Conservation (phyloP, 37 sponge, comb jelly and placozoan genomes). For the Aphrocallistes beatrix region DNA sequence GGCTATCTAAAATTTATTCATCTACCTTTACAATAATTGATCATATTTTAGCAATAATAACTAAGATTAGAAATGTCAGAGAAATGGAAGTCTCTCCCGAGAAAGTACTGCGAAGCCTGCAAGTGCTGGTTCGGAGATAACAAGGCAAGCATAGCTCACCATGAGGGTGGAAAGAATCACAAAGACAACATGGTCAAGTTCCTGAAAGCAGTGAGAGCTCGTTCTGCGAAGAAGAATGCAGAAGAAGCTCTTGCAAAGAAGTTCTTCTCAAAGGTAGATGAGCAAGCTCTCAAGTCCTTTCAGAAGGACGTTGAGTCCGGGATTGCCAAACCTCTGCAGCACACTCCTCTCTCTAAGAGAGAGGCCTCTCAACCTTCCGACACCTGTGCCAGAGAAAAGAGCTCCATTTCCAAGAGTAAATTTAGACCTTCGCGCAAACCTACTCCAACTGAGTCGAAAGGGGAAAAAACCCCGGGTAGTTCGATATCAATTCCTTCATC, state of each 20-base stretch:
- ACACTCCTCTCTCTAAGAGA: neutral
- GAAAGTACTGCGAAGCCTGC: constrained; percentile 72
- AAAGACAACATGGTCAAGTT: constrained; percentile 49
- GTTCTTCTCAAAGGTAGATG: constrained; percentile 19
- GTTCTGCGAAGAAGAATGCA: constrained; percentile 12
- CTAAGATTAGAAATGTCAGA: constrained; percentile 41
- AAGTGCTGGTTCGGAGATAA: constrained; percentile 90
- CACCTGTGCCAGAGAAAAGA: neutral
- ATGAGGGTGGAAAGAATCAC: constrained; percentile 67
- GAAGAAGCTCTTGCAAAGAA: constrained; percentile 20
- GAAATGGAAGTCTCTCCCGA: constrained; percentile 84
- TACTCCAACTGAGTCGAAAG: neutral
- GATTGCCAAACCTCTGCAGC: neutral
- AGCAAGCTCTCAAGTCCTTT: constrained; percentile 16
- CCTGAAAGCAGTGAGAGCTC: constrained; percentile 37
- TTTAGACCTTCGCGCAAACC: neutral
- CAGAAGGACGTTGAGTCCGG: constrained; percentile 19
- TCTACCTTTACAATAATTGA: neutral
- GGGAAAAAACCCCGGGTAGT: too few species aligned
- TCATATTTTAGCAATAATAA: neutral
- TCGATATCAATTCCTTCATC: neutral
- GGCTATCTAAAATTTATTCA: neutral
- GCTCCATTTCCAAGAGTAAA: neutral
- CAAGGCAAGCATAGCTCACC: constrained; percentile 67
- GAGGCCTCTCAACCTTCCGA: neutral